Percentiles rank a stretch among this genome's conserved stretches.
phyloP scores from a whole-genome alignment of 2,888 invertebrate genomes.

The Allophyes oxyacanthae region DNA sequence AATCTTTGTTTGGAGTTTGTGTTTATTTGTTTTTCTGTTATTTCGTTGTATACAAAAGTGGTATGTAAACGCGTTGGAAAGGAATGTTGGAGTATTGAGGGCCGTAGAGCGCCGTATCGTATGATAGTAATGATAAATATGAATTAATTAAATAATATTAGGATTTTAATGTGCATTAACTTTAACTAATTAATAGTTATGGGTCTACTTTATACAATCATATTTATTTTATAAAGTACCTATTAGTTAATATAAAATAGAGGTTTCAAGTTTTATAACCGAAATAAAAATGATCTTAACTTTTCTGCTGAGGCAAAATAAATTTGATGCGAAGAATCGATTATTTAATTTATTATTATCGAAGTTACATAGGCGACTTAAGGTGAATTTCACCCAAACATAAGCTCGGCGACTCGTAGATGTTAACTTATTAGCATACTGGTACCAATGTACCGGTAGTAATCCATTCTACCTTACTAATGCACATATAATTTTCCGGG shows the following conservation, averaged over 20 bases:
- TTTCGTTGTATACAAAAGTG: slow-evolving; percentile 53
- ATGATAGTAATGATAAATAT: slow-evolving; percentile 32
- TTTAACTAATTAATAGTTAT: not conserved
- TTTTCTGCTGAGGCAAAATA: not conserved
- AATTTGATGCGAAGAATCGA: slow-evolving; percentile 7
- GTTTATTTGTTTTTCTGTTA: slow-evolving; percentile 47
- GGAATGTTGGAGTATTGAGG: slow-evolving; percentile 68
- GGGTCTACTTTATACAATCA: not conserved
- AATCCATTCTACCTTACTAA: slow-evolving; percentile 43
- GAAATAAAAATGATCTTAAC: not conserved
- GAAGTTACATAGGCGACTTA: slow-evolving; percentile 34
- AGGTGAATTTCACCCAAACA: slow-evolving; percentile 63
- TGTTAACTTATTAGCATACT: slow-evolving; percentile 67
- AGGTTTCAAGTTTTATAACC: not conserved
- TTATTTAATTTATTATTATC: slow-evolving; percentile 43
- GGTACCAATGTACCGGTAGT: slow-evolving; percentile 52
- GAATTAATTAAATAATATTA: slow-evolving; percentile 8
- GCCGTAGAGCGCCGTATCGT: slow-evolving; percentile 30
- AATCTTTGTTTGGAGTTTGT: slow-evolving; percentile 47
- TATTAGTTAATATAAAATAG: not conserved
- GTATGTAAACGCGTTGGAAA: slow-evolving; percentile 56
- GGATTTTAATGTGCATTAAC: not conserved
- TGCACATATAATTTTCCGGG: slow-evolving; percentile 37
- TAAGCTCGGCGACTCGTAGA: slow-evolving; percentile 56
- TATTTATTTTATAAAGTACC: not conserved